A percentile compares a stretch with the other conserved stretches of the same genome.
These are phyloP conservation scores for Pomacea maculata DNA, from an alignment of 1,140 invertebrate species.

Conservation along the genomic window DNA sequence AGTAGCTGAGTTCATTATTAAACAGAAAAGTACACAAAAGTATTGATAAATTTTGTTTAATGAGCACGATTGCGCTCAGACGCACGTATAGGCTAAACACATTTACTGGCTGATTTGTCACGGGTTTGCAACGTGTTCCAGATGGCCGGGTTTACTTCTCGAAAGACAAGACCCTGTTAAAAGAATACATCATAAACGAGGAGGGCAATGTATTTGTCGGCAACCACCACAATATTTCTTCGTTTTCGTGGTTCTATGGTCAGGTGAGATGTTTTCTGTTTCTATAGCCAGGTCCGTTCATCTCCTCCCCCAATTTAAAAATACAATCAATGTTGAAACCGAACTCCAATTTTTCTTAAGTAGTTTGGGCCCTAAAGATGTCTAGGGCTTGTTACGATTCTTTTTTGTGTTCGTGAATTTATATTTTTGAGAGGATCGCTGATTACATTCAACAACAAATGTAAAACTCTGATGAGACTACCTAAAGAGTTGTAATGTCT, in stretches of 20 bases:
- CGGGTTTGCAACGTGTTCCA: slow-evolving; percentile 24
- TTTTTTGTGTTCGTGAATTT: no score
- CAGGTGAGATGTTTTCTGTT: slow-evolving; percentile 68
- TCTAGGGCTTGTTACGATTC: no score
- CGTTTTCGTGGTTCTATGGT: slow-evolving; percentile 87
- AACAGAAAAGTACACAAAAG: background rate
- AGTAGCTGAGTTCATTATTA: background rate
- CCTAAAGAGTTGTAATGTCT: no score
- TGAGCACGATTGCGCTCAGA: slow-evolving; percentile 13
- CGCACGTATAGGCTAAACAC: no score
- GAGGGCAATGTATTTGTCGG: slow-evolving; percentile 89
- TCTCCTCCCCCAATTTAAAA: no score
- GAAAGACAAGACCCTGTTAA: slow-evolving; percentile 74
- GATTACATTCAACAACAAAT: no score
- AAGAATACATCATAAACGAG: slow-evolving; percentile 87
- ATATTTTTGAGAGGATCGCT: no score
- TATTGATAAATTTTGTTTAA: slow-evolving; percentile 28
- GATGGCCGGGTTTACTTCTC: slow-evolving; percentile 67
- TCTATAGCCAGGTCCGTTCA: background rate
- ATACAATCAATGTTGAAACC: background rate
- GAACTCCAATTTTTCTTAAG: no score
- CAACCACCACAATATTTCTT: slow-evolving; percentile 79
- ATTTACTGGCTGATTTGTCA: no score
- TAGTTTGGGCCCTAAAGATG: no score
- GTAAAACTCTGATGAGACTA: no score